Base-by-base conservation (phyloP, 2,888 invertebrate species). In the Cephus nigrinus region DNA sequence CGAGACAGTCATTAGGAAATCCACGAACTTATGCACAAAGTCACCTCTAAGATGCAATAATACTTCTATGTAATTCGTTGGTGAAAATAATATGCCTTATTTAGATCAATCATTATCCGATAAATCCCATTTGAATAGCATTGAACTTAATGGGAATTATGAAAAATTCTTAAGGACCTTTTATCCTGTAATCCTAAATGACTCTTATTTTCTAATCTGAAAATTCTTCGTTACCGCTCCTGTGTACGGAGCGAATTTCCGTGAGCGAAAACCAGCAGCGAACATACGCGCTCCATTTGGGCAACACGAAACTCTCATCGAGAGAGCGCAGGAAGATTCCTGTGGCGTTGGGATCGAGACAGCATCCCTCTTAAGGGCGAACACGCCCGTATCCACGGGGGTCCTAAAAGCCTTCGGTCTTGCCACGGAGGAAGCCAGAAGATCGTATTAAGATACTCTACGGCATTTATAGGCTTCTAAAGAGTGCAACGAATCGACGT, bases 391-490 rank as follows among this genome's bases (percentile, higher is more conserved):
- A 80, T 77, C 81, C 79, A 78, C 79, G 80, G 84, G 83, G 82
- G 79, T 82, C 81, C 80, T 83, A 81, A 86, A 84, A 85, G 85
- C 81, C 78, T 79, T 33, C 74, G 78, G 75, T 78, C 80, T 81
- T 76, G 79, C 79, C 76, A 77, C 72, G 79, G 77, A 80, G 79
- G 82, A 83, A 82, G 83, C 80, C 81, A 81, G 82, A 84, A 86
- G 86, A 88, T 88, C 87, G 84, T 83, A 83, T 84, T 83, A 84
- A 86, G 87, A 87, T 86, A 85, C 81, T 83, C 83, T 81, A 82
- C 75, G 79, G 81, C 84, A 83, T 84, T 86, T 84, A 86, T 83
- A 80, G 80, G 80, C 80, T 79, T 80, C 74, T 75, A 79, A 81
- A 78, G 73, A 69, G 77, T 75, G 76, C 73, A 34, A 72, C 75